A percentile compares a stretch with the other conserved stretches of the same genome.
These are phyloP conservation scores for Bugulina stolonifera DNA, from an alignment of 2,888 invertebrate genomes.

Conservation along the genomic window DNA sequence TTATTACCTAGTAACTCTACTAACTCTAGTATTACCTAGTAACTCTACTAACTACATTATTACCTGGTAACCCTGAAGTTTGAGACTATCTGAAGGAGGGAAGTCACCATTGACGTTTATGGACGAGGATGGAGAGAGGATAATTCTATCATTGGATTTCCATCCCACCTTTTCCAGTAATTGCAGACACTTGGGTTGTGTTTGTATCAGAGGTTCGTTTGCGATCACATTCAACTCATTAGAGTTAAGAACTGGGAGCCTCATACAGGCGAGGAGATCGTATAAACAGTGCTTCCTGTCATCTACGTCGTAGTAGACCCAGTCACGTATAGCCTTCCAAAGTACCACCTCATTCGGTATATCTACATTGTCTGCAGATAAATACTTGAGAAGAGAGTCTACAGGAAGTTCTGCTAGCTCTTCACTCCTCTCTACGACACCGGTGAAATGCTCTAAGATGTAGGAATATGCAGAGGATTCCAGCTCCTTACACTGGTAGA, in stretches of 20 bases:
- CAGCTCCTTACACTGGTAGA: slow-evolving; percentile 46
- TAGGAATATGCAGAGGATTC: slow-evolving; percentile 42
- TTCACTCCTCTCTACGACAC: slow-evolving; percentile 42
- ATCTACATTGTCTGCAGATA: slow-evolving; percentile 48
- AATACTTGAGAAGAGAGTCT: slow-evolving; percentile 40
- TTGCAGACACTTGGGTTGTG: slow-evolving; percentile 37
- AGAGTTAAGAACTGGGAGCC: slow-evolving; percentile 44
- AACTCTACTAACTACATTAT: too few species aligned
- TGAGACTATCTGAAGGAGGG: not conserved
- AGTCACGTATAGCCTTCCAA: slow-evolving; percentile 45
- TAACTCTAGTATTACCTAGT: too few species aligned
- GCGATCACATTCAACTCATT: slow-evolving; percentile 38
- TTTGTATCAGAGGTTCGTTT: slow-evolving; percentile 39
- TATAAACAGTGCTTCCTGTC: slow-evolving; percentile 36
- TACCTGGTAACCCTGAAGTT: not conserved
- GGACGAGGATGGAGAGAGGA: not conserved
- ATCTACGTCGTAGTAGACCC: slow-evolving; percentile 46
- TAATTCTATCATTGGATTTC: slow-evolving; percentile 18
- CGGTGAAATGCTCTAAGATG: slow-evolving; percentile 48
- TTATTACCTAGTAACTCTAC: too few species aligned
- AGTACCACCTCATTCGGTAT: slow-evolving; percentile 46
- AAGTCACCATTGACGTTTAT: not conserved
- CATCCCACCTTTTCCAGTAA: slow-evolving; percentile 41
- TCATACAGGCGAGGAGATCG: slow-evolving; percentile 39
- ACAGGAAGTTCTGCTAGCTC: slow-evolving; percentile 47